phyloP scores from a whole-genome alignment of 2,888 invertebrate genomes.

The Sialis lutaria region DNA sequence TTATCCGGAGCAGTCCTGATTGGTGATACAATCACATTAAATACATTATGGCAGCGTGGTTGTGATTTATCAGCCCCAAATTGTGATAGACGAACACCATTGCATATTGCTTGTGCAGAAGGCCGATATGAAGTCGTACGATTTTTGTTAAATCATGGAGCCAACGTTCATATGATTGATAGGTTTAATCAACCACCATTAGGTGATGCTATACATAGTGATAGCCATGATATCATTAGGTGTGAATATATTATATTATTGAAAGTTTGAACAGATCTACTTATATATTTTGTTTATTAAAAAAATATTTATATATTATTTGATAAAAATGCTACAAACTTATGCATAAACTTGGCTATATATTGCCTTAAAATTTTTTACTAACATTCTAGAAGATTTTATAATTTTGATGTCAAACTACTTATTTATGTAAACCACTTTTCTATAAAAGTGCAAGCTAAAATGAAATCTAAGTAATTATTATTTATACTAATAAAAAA shows the following conservation, averaged over 20 bases:
- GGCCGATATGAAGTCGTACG: slow-evolving; percentile 51
- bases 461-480: too few relatives aligned
- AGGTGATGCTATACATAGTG: slow-evolving; percentile 46
- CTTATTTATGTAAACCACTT: too few relatives aligned
- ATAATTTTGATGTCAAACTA: too few relatives aligned
- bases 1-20: slow-evolving; percentile 42
- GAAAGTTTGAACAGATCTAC: too few relatives aligned
- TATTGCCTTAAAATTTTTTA: too few relatives aligned
- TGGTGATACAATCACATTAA: slow-evolving; percentile 32
- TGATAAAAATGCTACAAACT: too few relatives aligned
- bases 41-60: slow-evolving; percentile 23
- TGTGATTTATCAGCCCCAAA: slow-evolving; percentile 57
- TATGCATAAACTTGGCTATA: too few relatives aligned
- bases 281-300: too few relatives aligned
- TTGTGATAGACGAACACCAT: slow-evolving; percentile 57
- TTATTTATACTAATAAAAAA: too few relatives aligned
- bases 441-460: too few relatives aligned
- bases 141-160: slow-evolving; percentile 59
- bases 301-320: too few relatives aligned
- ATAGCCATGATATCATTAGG: slow-evolving; percentile 41
- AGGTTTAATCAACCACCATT: slow-evolving; percentile 45
- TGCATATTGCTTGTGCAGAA: slow-evolving; percentile 63
- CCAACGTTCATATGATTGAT: slow-evolving; percentile 65
- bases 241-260: background rate
- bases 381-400: too few relatives aligned